Conservation (phyloP, 2,113 vertebrate species). For the Ardeotis arabs region DNA sequence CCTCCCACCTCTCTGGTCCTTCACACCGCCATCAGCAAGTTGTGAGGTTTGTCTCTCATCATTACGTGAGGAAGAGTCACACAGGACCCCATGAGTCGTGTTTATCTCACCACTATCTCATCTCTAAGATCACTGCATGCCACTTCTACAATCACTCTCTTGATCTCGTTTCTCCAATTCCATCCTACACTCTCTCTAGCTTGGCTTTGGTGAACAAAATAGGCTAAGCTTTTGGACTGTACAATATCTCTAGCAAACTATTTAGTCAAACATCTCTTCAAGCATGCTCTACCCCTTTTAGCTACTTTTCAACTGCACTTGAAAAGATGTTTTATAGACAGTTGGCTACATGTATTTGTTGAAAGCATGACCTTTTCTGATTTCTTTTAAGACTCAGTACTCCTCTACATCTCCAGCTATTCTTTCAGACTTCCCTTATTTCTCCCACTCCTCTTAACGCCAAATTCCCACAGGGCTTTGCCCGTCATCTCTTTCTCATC, state of each 20-base stretch:
- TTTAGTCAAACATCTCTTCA: background rate
- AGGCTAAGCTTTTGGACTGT: background rate
- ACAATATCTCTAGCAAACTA: background rate
- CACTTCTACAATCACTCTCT: background rate
- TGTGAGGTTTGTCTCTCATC: background rate
- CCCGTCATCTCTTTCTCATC: background rate
- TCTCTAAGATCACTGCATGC: background rate
- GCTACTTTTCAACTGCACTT: background rate
- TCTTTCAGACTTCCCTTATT: background rate
- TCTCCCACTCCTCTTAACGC: background rate
- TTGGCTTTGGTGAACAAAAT: background rate
- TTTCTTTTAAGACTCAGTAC: background rate
- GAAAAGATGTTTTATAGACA: background rate
- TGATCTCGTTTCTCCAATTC: background rate
- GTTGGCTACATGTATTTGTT: background rate
- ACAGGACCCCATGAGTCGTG: accelerated
- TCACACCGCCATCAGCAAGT: background rate
- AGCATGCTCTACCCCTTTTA: background rate
- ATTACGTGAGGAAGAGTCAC: background rate
- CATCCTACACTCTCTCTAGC: background rate
- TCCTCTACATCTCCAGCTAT: background rate
- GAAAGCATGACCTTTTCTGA: background rate
- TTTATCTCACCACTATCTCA: background rate
- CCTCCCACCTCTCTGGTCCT: background rate
- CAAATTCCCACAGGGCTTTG: background rate